Evolutionary conservation across 2,113 vertebrate species (phyloP).

Genomic region (Callorhinus ursinus): DNA sequence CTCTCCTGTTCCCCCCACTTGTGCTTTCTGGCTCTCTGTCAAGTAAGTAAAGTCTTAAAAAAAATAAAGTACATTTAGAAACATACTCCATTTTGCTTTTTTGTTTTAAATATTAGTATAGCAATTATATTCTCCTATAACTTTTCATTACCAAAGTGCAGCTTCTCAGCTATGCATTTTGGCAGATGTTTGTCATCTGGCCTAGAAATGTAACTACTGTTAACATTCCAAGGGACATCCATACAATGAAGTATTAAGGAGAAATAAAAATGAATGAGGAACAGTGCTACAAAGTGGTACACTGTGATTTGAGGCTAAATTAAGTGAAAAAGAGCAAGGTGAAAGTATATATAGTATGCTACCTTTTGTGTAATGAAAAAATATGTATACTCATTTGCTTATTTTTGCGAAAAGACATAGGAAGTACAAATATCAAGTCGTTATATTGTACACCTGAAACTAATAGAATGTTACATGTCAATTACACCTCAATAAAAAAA

Average conservation of each 20-base stretch:
- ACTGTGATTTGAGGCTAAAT: neutral
- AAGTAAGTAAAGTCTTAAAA: too few species aligned
- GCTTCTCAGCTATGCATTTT: neutral
- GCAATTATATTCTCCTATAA: conserved; percentile 26
- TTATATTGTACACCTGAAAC: neutral
- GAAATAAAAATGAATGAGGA: neutral
- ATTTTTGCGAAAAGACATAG: neutral
- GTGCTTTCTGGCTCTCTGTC: too few species aligned
- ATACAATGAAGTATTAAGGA: neutral
- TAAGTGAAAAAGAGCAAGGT: neutral
- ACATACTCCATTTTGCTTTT: neutral
- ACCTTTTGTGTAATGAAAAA: neutral
- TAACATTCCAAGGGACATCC: neutral
- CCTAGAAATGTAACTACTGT: neutral
- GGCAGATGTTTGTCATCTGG: neutral
- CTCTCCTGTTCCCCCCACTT: neutral
- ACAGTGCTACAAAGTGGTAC: neutral
- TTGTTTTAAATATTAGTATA: conserved; percentile 18
- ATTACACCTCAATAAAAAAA: neutral
- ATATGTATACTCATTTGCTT: neutral
- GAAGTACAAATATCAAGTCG: neutral
- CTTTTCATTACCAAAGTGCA: neutral
- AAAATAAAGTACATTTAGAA: neutral
- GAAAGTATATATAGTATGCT: neutral
- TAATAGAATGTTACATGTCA: neutral